Evolutionary conservation across 2,797 vertebrate genomes (phyloP).

Genomic region (Betta splendens): DNA sequence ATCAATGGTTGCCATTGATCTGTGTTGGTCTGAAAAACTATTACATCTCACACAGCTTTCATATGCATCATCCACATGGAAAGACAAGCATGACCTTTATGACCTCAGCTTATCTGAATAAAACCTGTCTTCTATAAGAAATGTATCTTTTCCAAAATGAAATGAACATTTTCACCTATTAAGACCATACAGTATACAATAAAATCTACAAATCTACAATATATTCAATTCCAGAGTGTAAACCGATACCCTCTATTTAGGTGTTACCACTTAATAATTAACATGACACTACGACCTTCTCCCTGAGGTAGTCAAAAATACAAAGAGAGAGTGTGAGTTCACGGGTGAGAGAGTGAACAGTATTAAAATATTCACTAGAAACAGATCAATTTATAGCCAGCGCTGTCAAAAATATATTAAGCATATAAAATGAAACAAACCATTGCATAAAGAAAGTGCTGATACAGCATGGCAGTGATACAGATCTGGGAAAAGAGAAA

Average conservation of each 20-base stretch:
- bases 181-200: no score
- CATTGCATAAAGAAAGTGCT: neutral
- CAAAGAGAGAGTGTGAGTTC: neutral
- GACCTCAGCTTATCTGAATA: constrained; percentile 41
- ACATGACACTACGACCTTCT: constrained; percentile 52
- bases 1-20: constrained; percentile 48
- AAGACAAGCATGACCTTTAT: constrained; percentile 31
- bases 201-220: no score
- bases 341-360: no score
- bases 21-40: constrained; percentile 26
- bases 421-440: constrained; percentile 10
- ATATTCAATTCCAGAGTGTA: neutral
- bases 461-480: neutral
- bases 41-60: constrained; percentile 4
- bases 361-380: no score
- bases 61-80: constrained; percentile 8
- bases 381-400: no score
- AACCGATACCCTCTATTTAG: constrained; percentile 9
- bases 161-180: constrained; percentile 21
- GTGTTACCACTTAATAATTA: constrained; percentile 34
- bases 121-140: constrained; percentile 8
- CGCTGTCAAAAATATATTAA: constrained; percentile 2
- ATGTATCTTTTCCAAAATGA: constrained; percentile 16
- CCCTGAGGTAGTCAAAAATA: constrained; percentile 20
- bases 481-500: neutral